Base-by-base conservation (phyloP, 2,888 invertebrate species). In the Bombyx huttoni region DNA sequence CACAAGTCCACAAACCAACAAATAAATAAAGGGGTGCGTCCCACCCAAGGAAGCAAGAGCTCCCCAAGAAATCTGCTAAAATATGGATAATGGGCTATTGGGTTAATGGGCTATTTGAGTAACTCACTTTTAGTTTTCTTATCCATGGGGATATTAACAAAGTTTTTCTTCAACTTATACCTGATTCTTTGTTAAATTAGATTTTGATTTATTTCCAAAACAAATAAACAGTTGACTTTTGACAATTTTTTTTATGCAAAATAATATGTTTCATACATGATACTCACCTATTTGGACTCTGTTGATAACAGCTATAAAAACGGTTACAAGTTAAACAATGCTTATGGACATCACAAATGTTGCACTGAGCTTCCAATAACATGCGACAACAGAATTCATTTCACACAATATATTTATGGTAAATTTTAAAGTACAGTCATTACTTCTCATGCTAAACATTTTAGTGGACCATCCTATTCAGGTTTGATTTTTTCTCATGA, bases 271-370 rank as follows among this genome's bases (percentile, higher is more conserved):
- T 24, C 24, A 24, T 24, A 24, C 24, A 24, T 3, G 24, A 40
- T 40, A 40, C 40, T 40, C 40, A 46, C 24, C 34, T 45, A 13
- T 8, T 50, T 51, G 13, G 48, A 7, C 12, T 40, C 7, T 40
- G 40, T 40, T 40, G 40, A 40, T 0, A 40, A 40, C 7, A 40
- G 40, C 40, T 40, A 40, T 40, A 40, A 40, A 24, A 54, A 59
- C n/a, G 56, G 63, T 63, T 65, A 65, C 57, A 58, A 62, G 68
- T 73, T 73, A 70, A 56, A 67, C 56, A 68, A 70, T 68, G 67
- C 61, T 59, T 62, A 71, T 70, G 75, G 78, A 80, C 78, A 71
- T 71, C 73, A 82, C 78, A 77, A 62, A 72, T 60, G 65, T 59
- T 67, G 66, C 67, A 68, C 64, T 64, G 65, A 60, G 64, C 61